Evolutionary conservation across 2,888 invertebrate genomes (phyloP).

Genomic region (Rotaria macrura): DNA sequence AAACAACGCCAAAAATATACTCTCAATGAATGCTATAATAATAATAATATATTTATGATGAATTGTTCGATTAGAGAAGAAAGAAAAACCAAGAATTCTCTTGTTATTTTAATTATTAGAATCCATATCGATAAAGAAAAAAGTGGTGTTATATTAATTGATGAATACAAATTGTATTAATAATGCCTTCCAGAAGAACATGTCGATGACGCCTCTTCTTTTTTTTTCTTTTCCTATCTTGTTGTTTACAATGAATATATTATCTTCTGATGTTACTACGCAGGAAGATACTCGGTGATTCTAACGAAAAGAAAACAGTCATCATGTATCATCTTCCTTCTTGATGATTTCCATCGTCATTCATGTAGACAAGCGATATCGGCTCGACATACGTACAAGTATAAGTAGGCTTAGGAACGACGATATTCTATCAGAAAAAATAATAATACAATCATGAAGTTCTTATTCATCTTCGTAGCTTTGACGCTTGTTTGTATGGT

Average conservation of each 20-base stretch:
- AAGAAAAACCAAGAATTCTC: too few species aligned
- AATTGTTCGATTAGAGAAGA: background rate
- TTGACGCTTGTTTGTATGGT: background rate
- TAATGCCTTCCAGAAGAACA: background rate
- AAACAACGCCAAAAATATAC: constrained; percentile 3
- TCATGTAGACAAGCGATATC: background rate
- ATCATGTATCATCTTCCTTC: background rate
- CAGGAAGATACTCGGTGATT: background rate
- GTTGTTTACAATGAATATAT: background rate
- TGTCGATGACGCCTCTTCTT: background rate
- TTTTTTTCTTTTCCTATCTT: background rate
- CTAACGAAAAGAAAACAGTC: background rate
- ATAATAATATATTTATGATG: background rate
- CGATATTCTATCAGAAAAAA: background rate
- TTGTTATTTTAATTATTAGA: too few species aligned
- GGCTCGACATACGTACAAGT: background rate
- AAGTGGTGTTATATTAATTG: background rate
- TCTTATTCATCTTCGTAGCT: background rate
- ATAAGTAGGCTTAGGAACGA: background rate
- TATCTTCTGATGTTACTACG: background rate
- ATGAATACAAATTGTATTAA: background rate
- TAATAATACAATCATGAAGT: background rate
- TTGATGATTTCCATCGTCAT: background rate
- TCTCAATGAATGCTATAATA: background rate
- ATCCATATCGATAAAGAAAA: background rate